Evolutionary conservation across 2,797 vertebrate genomes (phyloP).

Genomic region (Syngnathus rostellatus): DNA sequence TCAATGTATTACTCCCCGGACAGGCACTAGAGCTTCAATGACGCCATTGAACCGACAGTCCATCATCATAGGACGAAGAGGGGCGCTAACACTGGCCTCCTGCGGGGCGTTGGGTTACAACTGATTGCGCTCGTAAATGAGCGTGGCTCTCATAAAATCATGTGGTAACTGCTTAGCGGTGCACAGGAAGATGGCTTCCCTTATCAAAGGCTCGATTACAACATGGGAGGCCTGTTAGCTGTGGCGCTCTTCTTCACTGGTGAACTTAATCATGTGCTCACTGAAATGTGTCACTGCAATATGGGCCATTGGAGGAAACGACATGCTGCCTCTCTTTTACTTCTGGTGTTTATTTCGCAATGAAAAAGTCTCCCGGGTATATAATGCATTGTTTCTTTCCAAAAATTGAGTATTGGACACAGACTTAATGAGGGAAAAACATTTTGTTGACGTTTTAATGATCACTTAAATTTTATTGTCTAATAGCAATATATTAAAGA

Average conservation of each 20-base stretch:
- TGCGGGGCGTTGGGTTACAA: constrained; percentile 63
- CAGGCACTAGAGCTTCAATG: constrained; percentile 64
- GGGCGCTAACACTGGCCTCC: constrained; percentile 62
- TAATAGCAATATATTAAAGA: not conserved
- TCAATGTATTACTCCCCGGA: constrained; percentile 67
- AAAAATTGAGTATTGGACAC: not conserved
- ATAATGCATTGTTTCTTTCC: not conserved
- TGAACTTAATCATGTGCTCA: constrained; percentile 43
- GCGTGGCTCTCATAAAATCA: constrained; percentile 63
- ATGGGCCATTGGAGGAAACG: not conserved
- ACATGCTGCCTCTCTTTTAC: constrained; percentile 1
- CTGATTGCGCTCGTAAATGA: constrained; percentile 70
- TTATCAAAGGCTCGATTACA: constrained; percentile 52
- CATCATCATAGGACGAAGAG: constrained; percentile 68
- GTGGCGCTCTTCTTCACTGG: not conserved
- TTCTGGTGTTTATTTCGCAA: not conserved
- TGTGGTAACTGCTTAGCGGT: constrained; percentile 66
- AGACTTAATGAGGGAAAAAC: not conserved
- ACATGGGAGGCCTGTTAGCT: constrained; percentile 34
- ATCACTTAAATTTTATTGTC: not conserved
- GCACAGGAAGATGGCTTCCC: constrained; percentile 61
- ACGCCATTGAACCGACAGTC: constrained; percentile 63
- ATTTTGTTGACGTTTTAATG: not conserved
- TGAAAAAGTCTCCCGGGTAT: not conserved
- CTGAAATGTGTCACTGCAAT: constrained; percentile 2